These are phyloP conservation scores for Drosophila atripex DNA, from an alignment of 2,888 invertebrate species.

Conservation along the genomic window DNA sequence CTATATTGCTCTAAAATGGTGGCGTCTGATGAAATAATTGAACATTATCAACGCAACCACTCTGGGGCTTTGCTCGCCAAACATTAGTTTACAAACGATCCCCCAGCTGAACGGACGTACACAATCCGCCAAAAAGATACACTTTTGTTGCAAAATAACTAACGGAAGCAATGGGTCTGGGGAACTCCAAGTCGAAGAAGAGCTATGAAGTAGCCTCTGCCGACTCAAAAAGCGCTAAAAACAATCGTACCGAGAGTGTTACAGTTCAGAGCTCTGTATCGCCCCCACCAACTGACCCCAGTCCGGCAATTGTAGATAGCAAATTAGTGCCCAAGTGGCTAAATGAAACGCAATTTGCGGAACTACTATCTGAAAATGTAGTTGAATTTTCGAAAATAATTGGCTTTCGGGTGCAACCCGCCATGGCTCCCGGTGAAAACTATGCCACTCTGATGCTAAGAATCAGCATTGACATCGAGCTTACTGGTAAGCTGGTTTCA, in stretches of 20 bases:
- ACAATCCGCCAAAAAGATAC: background rate
- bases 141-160: background rate
- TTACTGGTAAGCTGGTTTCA: constrained; percentile 50
- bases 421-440: constrained; percentile 74
- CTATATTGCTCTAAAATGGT: constrained; percentile 16
- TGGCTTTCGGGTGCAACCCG: constrained; percentile 56
- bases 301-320: constrained; percentile 8
- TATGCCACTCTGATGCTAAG: constrained; percentile 75
- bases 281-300: constrained; percentile 1
- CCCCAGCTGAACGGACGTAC: constrained; percentile 26
- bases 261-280: background rate
- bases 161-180: constrained; percentile 49
- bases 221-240: constrained; percentile 2
- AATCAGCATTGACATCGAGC: constrained; percentile 61
- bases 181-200: constrained; percentile 55
- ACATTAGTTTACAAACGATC: constrained; percentile 27
- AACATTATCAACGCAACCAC: constrained; percentile 23
- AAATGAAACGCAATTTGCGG: constrained; percentile 61
- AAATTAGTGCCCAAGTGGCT: constrained; percentile 69
- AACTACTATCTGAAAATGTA: constrained; percentile 54
- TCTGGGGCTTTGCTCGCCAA: constrained; percentile 11
- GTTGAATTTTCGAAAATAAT: constrained; percentile 56
- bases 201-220: constrained; percentile 50
- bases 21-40: constrained; percentile 32
- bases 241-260: background rate